Conservation (phyloP, 2,113 vertebrate species). For the Meles meles region DNA sequence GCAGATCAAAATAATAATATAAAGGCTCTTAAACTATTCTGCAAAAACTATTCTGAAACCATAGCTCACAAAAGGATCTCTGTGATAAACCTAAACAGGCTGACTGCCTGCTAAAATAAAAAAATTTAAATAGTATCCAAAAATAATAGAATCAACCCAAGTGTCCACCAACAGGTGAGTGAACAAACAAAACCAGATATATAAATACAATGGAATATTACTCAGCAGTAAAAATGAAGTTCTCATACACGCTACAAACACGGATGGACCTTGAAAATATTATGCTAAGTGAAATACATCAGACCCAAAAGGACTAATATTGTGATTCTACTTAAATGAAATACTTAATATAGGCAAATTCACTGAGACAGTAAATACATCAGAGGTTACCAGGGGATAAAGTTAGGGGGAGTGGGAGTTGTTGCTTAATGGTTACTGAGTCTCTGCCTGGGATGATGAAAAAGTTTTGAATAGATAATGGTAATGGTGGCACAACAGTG, state of each 20-base stretch:
- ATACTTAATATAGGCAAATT: neutral
- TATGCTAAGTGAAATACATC: neutral
- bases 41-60: neutral
- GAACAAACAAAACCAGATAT: neutral
- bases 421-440: neutral
- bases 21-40: neutral
- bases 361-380: neutral
- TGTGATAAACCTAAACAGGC: neutral
- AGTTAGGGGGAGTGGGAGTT: neutral
- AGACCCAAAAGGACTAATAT: neutral
- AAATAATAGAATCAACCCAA: neutral
- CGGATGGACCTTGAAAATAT: neutral
- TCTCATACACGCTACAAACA: neutral
- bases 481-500: neutral
- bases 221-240: neutral
- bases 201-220: neutral
- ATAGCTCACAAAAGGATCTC: neutral
- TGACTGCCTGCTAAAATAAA: neutral
- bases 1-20: neutral
- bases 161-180: neutral
- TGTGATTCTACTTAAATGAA: neutral
- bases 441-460: neutral
- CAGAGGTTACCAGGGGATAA: neutral
- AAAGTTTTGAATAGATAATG: neutral
- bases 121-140: neutral